Evolutionary conservation across 2,888 invertebrate species (phyloP).

Genomic region (Nematopogon swammerdamellus): DNA sequence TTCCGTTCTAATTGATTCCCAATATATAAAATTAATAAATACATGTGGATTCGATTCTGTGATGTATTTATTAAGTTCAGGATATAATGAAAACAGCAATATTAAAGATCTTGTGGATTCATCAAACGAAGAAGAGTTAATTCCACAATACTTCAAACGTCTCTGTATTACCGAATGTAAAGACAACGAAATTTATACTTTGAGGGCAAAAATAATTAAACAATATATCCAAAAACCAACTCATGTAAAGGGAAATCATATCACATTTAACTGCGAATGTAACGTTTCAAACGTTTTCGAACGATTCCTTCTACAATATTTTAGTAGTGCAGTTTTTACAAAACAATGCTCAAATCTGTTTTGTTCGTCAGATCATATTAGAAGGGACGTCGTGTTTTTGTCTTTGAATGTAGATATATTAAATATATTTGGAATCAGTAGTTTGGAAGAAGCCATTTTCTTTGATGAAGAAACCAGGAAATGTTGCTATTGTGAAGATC

Average conservation of each 20-base stretch:
- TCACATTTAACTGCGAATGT: too few relatives aligned
- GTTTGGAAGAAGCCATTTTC: too few relatives aligned
- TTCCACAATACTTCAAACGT: too few relatives aligned
- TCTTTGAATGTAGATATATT: constrained; percentile 3
- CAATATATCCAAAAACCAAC: constrained; percentile 2
- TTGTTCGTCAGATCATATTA: constrained; percentile 3
- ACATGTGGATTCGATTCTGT: constrained; percentile 5
- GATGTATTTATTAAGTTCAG: constrained; percentile 3
- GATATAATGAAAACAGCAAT: constrained; percentile 2
- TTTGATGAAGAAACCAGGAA: too few relatives aligned
- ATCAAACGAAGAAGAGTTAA: too few relatives aligned
- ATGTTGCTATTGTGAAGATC: too few relatives aligned
- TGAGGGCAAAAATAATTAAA: constrained; percentile 3
- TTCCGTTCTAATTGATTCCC: constrained; percentile 1
- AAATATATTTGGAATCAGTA: constrained; percentile 1
- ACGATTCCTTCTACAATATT: constrained; percentile 3
- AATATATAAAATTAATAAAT: constrained; percentile 1
- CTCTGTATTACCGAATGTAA: not conserved
- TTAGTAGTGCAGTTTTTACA: constrained; percentile 3
- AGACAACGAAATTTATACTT: constrained; percentile 3
- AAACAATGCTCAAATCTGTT: constrained; percentile 3
- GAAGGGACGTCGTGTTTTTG: constrained; percentile 3
- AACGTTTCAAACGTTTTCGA: constrained; percentile 1
- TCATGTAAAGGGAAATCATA: constrained; percentile 1
- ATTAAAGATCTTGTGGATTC: constrained; percentile 1